Conservation (phyloP, 2,797 vertebrate species). For the Mormyrus proboscirostris region DNA sequence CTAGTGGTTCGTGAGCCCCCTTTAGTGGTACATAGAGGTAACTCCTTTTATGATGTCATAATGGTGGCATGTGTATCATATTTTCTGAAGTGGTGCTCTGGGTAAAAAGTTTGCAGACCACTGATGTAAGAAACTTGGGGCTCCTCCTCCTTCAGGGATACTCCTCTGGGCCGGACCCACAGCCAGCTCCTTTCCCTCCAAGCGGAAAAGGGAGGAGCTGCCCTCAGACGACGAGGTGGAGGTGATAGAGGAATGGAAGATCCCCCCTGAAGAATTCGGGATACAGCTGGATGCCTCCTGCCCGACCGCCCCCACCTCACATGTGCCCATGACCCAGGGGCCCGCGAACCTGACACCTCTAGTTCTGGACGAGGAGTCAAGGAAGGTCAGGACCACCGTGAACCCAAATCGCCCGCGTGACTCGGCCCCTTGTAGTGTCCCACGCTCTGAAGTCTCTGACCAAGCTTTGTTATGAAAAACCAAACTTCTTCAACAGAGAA, state of each 20-base stretch:
- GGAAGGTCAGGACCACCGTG: conserved; percentile 11
- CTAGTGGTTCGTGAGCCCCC: neutral
- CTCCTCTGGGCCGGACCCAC: conserved; percentile 42
- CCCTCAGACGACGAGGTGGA: conserved; percentile 65
- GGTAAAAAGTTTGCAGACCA: neutral
- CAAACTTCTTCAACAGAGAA: neutral
- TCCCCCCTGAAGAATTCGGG: conserved; percentile 38
- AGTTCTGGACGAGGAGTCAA: conserved; percentile 36
- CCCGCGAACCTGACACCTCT: conserved; percentile 45
- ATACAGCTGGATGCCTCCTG: conserved; percentile 27
- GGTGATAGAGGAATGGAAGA: conserved; percentile 65
- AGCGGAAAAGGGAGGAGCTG: conserved; percentile 41
- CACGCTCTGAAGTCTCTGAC: neutral
- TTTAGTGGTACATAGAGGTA: neutral
- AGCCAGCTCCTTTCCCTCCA: conserved; percentile 16
- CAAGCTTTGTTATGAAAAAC: neutral
- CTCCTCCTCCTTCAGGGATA: conserved; percentile 45
- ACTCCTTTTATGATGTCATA: neutral
- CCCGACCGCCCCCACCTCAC: conserved; percentile 21
- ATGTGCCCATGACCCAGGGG: conserved; percentile 57
- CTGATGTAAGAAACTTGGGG: neutral
- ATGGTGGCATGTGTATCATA: neutral
- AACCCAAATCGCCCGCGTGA: neutral
- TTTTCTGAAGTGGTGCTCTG: neutral
- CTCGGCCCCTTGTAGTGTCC: neutral